Base-by-base conservation (phyloP, 2,888 invertebrate species). In the Amphipoea lucens region DNA sequence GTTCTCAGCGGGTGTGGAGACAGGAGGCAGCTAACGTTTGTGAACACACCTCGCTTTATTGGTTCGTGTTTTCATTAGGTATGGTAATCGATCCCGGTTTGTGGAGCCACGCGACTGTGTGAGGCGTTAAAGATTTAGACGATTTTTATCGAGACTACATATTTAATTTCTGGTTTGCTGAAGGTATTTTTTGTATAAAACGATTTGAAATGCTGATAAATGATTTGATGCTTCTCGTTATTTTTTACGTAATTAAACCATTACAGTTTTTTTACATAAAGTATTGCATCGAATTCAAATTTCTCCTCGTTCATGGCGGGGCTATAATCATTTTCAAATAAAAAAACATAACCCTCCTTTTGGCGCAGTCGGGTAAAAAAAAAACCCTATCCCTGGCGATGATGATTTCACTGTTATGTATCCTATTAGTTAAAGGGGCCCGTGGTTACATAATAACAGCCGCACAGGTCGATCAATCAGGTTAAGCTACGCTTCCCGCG, bases 11-110 rank as follows among this genome's bases (percentile, higher is more conserved):
- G 62, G 62, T 36, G 60, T 71, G 51, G 69, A 36, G 57, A n/a
- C 57, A 29, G n/a, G n/a, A 57, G 74, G 45, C 70, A 66, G 68
- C 54, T 36, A 74, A 51, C 66, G 67, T 62, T 77, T 85, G 77
- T 82, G 60, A 68, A 45, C 65, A 72, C 79, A 78, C 69, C 77
- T 75, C 82, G 69, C 63, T 66, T 82, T 82, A 82, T 85, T 82
- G 69, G 82, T 57, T 70, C 74, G 51, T 78, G 72, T 86, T 70
- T 68, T 75, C 72, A 82, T 84, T 78, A 84, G 62, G 12, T 45
- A 78, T 73, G 69, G 67, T 82, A 82, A 84, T 84, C 29, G 78
- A 82, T 75, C 62, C 68, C 20, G 48, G 85, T 17, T 85, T 70
- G 66, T 7, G 62, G 73, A 67, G 29, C 66, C 72, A 23, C 73